phyloP scores from a whole-genome alignment of 2,888 invertebrate genomes.

The Agonopterix alstromeriana region DNA sequence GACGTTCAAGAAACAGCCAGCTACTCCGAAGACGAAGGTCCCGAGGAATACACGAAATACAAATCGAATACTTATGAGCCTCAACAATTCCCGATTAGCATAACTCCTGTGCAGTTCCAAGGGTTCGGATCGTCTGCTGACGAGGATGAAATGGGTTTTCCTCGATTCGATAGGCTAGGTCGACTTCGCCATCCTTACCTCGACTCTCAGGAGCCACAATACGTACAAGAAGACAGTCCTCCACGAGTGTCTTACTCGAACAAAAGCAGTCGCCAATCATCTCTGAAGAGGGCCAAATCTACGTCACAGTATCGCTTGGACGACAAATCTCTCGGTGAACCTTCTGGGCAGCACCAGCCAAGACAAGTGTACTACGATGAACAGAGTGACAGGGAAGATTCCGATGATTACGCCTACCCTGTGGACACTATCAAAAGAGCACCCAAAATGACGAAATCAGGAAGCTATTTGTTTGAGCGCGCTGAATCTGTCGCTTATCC shows the following conservation, averaged over 20 bases:
- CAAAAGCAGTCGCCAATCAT: conserved; percentile 67
- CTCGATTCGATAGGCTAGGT: conserved; percentile 77
- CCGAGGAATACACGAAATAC: conserved; percentile 63
- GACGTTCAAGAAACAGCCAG: conserved; percentile 52
- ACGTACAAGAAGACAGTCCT: conserved; percentile 67
- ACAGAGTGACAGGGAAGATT: conserved; percentile 66
- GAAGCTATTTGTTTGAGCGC: conserved; percentile 58
- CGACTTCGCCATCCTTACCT: conserved; percentile 73
- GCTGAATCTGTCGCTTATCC: conserved; percentile 64
- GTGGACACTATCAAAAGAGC: conserved; percentile 71
- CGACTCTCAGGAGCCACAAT: conserved; percentile 64
- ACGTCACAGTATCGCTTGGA: conserved; percentile 47
- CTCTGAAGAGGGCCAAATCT: conserved; percentile 61
- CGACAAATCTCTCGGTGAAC: conserved; percentile 49
- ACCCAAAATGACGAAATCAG: conserved; percentile 61
- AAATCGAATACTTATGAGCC: conserved; percentile 55
- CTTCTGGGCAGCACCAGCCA: conserved; percentile 51
- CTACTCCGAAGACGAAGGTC: conserved; percentile 77
- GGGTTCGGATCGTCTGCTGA: conserved; percentile 79
- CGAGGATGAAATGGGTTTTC: conserved; percentile 81
- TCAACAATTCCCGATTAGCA: conserved; percentile 62
- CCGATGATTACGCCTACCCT: conserved; percentile 70
- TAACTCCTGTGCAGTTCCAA: conserved; percentile 74
- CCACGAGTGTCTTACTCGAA: conserved; percentile 65
- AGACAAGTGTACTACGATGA: conserved; percentile 53